Base-by-base conservation (phyloP, 2,797 vertebrate species). In the Phoxinus dragarum region DNA sequence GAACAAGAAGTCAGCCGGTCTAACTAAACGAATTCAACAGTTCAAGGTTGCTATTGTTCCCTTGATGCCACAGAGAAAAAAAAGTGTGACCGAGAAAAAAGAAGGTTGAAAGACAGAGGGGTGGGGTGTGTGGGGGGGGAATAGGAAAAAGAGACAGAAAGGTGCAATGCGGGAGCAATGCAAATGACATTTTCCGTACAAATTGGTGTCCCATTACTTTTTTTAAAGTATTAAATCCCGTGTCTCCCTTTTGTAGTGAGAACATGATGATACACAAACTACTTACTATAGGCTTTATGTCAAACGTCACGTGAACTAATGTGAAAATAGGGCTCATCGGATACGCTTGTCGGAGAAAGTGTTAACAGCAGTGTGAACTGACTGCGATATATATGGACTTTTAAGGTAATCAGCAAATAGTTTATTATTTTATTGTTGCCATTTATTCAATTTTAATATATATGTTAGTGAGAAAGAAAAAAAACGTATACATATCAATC, bases 41-140 rank as follows among this genome's bases (percentile, higher is more conserved):
- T 84, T 87, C 81, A 84, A 87, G 86, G 84, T 83, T 75, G 81
- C 79, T 64, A 59, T 59, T 86, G 86, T 76, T 87, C 69, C 86
- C 86, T 61, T 64, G 84, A 82, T 86, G 80, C 56, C 80, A 71
- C 23, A 36, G 17, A 47, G 31, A 40, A 66, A 19, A 52, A 71
- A 59, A 81, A 54, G 64, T 61, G 40, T 61, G 67, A 76, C 67
- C 14, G 68, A 38, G 31, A 83, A 34, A 78, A 78, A 67, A 76
- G 21, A 80, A 59, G 12, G n/a, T 44, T 54, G 42, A 77, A 84
- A 84, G 72, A 52, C 27, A 38, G 38, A 49, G 6, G 11, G 6
- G n/a, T 1, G 47, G 16, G 21, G 16, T 27, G n/a, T 1, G 19
- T 10, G 42, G n/a, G 2, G 19, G 17, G 47, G n/a, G 16, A n/a